phyloP scores from a whole-genome alignment of 53 echinoderm and acorn worm genomes.

The Holothuria leucospilota region DNA sequence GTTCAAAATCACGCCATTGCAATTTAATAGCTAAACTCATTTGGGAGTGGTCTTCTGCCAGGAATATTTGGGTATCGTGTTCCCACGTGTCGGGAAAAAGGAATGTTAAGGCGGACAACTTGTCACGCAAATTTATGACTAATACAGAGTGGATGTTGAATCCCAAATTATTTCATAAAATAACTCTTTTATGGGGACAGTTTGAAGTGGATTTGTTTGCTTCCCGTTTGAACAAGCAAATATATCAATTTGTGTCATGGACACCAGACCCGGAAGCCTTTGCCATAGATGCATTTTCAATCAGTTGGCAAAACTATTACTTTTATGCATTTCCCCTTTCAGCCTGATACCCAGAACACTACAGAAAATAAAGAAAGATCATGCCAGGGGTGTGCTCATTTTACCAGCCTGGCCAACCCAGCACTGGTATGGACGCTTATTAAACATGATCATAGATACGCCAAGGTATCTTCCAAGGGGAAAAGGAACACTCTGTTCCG shows the following conservation, averaged over 20 bases:
- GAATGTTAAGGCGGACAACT: not conserved
- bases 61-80: too few relatives aligned
- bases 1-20: not conserved
- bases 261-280: too few relatives aligned
- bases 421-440: not conserved
- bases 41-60: conserved; percentile 6
- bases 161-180: conserved; percentile 1
- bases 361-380: too few relatives aligned
- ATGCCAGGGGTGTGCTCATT: too few relatives aligned
- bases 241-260: not conserved
- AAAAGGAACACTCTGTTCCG: too few relatives aligned
- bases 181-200: conserved; percentile 14
- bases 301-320: too few relatives aligned
- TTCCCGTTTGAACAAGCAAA: conserved; percentile 6
- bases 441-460: not conserved
- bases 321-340: too few relatives aligned
- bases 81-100: conserved; percentile 26
- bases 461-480: not conserved
- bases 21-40: conserved; percentile 18
- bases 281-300: too few relatives aligned
- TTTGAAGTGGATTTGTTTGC: too few relatives aligned
- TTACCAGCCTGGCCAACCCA: not conserved
- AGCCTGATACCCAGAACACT: too few relatives aligned
- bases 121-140: too few relatives aligned
- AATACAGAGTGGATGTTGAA: conserved; percentile 31